Evolutionary conservation across 2,888 invertebrate species (phyloP).

Genomic region (Lycaena phlaeas): DNA sequence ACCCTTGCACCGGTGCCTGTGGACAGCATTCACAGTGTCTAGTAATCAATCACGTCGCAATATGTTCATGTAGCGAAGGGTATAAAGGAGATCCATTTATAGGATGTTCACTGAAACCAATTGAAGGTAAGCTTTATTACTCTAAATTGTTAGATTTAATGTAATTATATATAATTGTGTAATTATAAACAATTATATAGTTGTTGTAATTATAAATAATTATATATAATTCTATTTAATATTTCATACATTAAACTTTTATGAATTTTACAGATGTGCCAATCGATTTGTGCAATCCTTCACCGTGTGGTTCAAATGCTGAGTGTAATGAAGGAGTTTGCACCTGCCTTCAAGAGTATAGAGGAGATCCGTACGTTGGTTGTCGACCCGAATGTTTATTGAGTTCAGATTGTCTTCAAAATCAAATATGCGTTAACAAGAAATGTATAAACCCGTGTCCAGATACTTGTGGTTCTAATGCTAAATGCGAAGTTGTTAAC

Average conservation of each 20-base stretch:
- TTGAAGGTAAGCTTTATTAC: constrained; percentile 35
- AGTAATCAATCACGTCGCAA: constrained; percentile 75
- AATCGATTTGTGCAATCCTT: constrained; percentile 75
- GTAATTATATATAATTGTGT: too few species aligned
- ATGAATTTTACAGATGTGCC: constrained; percentile 30
- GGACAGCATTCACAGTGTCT: constrained; percentile 71
- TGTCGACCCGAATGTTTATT: constrained; percentile 88
- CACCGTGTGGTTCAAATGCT: constrained; percentile 83
- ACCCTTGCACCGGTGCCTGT: constrained; percentile 81
- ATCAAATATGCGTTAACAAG: constrained; percentile 79
- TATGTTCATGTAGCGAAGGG: constrained; percentile 74
- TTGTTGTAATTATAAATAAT: too few species aligned
- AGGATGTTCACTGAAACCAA: constrained; percentile 42
- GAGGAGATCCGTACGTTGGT: constrained; percentile 83
- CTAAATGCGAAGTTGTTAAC: constrained; percentile 82
- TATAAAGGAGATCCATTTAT: constrained; percentile 77
- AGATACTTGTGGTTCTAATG: constrained; percentile 83
- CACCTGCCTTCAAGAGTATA: constrained; percentile 80
- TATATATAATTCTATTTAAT: constrained; percentile 4
- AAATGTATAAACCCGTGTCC: constrained; percentile 87
- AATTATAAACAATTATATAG: too few species aligned
- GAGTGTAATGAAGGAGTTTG: constrained; percentile 79
- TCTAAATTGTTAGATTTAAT: constrained; percentile 6
- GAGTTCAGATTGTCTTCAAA: constrained; percentile 79
- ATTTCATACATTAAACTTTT: constrained; percentile 3